Evolutionary conservation across 2,113 vertebrate genomes (phyloP).

Genomic region (Anguilla japonica): DNA sequence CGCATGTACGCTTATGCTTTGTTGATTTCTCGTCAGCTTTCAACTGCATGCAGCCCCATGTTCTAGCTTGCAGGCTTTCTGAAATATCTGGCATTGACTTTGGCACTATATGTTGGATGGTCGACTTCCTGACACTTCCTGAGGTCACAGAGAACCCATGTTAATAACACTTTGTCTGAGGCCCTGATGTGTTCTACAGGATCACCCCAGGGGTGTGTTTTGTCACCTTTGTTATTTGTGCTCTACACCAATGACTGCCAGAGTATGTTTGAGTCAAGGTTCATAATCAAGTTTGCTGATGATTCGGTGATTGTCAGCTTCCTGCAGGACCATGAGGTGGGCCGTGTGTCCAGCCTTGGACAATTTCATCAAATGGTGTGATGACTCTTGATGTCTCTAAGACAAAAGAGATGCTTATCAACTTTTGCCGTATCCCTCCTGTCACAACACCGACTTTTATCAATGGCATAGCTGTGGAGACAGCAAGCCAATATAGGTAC

Average conservation of each 20-base stretch:
- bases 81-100: background rate
- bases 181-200: background rate
- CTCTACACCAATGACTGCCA: background rate
- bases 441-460: background rate
- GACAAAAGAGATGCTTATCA: conserved; percentile 14
- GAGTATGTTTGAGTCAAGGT: background rate
- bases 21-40: background rate
- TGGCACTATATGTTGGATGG: background rate
- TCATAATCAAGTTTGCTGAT: conserved; percentile 10
- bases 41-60: background rate
- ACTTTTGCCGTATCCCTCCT: background rate
- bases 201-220: background rate
- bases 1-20: background rate
- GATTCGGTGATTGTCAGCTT: conserved; percentile 12
- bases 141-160: background rate
- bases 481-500: background rate
- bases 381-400: conserved; percentile 1
- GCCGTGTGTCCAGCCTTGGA: background rate
- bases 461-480: background rate
- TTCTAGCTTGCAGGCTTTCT: conserved; percentile 5
- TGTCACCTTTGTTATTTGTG: background rate
- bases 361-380: conserved; percentile 1
- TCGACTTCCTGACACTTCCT: background rate
- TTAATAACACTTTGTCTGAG: background rate
- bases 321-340: background rate